Evolutionary conservation across 1,140 invertebrate genomes (phyloP).

Genomic region (Danaus plexippus): DNA sequence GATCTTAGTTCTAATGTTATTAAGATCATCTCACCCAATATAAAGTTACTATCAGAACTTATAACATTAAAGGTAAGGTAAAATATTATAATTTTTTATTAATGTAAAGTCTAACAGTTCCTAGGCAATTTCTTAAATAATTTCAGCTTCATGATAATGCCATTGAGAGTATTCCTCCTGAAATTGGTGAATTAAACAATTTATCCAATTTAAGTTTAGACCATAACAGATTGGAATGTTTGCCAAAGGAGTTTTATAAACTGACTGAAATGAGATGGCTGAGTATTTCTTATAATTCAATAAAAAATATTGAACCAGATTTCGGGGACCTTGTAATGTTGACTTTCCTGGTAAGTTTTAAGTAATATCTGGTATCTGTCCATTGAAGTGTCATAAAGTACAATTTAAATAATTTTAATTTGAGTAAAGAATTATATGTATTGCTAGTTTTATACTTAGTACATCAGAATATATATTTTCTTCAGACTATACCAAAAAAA

Average conservation of each 20-base stretch:
- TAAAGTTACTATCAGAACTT: conserved; percentile 80
- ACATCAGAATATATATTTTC: too few species aligned
- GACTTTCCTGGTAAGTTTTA: conserved; percentile 62
- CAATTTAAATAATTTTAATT: too few species aligned
- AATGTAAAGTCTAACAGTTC: background rate
- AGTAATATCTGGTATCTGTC: too few species aligned
- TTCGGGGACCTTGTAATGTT: conserved; percentile 84
- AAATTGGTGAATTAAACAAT: conserved; percentile 82
- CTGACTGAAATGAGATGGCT: conserved; percentile 78
- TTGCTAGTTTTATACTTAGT: too few species aligned
- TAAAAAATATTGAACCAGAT: conserved; percentile 73
- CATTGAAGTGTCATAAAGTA: too few species aligned
- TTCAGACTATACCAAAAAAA: too few species aligned
- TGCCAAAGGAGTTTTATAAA: conserved; percentile 78
- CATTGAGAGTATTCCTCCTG: conserved; percentile 78
- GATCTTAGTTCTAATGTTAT: conserved; percentile 87
- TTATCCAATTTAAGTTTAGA: conserved; percentile 85
- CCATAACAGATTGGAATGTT: conserved; percentile 79
- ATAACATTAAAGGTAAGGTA: conserved; percentile 67
- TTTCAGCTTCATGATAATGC: conserved; percentile 86
- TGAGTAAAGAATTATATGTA: too few species aligned
- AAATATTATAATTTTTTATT: background rate
- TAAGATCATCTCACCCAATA: conserved; percentile 76
- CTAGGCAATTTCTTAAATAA: conserved; percentile 9
- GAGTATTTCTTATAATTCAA: conserved; percentile 80